Evolutionary conservation across 1,140 invertebrate genomes (phyloP), one percentile per base, ranked within the genome.

Genomic region (Aleiodes sp.): DNA sequence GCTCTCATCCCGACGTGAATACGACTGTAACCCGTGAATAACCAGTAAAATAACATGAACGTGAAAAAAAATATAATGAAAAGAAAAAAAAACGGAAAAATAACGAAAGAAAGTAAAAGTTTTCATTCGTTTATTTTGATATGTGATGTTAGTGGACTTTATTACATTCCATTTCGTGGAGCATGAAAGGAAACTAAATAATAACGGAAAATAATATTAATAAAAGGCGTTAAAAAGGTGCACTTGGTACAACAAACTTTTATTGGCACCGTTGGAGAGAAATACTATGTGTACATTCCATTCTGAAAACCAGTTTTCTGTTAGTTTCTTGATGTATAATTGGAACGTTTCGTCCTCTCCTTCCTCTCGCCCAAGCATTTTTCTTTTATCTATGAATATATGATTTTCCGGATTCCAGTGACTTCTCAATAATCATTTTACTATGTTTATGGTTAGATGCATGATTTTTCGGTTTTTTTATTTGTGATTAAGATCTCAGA

Each of bases 271-370:
- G 72, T 74, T 76, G 80, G 80, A 76, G 82, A 82, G n/a, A n/a
- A n/a, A n/a, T n/a, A 84, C 82, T 77, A 84, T 80, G 78, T 81
- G 78, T 79, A 79, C 81, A 80, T 82, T 82, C 80, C 81, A 72
- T 31, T 9, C 28, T 65, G 68, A 70, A 73, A 82, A 83, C 82
- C 80, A 78, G 82, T 84, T 84, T 78, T 61, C 12, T 14, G 19
- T 73, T 73, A 68, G 71, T 75, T 73, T 80, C 80, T 82, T 78
- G 81, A 68, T 73, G 72, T 81, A 82, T 83, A 84, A 83, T 84
- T 83, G 80, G 79, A 79, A 81, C 79, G 78, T 79, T 73, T 73
- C 66, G 12, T 64, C 56, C 61, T 28, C 39, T 61, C 65, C 29
- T 35, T 39, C 41, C 35, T 43, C 46, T 66, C 64, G 69, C 61